Evolutionary conservation across 1,140 invertebrate genomes (phyloP), one percentile per base, ranked within the genome.

Genomic region (Megalopta genalis): DNA sequence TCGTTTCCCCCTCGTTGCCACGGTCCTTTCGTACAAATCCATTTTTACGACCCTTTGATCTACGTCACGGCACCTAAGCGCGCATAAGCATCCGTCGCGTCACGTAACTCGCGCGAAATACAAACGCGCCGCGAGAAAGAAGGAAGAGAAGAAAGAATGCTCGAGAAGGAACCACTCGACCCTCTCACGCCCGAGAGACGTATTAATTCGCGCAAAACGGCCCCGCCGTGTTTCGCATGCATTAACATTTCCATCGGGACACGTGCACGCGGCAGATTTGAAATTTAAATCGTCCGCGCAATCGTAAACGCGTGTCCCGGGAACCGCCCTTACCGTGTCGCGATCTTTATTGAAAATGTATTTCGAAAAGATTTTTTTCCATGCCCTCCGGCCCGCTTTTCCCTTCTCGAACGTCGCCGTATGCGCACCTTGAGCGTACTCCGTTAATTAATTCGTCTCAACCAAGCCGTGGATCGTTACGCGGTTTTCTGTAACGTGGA

Each of bases 291-390:
- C 37, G 39, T 21, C 8, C 79, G 62, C 52, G 80, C 70, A 39
- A 52, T 69, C 59, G 78, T 57, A 77, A 32, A 62, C 73, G 62
- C 75, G 67, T 70, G 80, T 80, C 77, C 63, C 80, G 32, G 23
- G 83, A 63, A 80, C 63, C 84, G 83, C 84, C 84, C 70, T 65
- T 82, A 85, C 64, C 76, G 68, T 86, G 84, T 86, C 42, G n/a
- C 25, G 27, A 49, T 64, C 21, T 66, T 67, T 74, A 81, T 84
- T 81, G 64, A 85, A 77, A 85, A 80, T 75, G 14, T n/a, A 18
- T 25, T 60, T 59, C 3, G 0, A 14, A 18, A 32, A 5, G 32
- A 32, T 2, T 32, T 32, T 32, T 32, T 32, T 32, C 32, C 32
- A 32, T 4, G 4, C 32, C 32, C 32, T 32, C 32, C 32, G 32